phyloP scores from a whole-genome alignment of 2,113 vertebrate species.

The Pseudonaja textilis region DNA sequence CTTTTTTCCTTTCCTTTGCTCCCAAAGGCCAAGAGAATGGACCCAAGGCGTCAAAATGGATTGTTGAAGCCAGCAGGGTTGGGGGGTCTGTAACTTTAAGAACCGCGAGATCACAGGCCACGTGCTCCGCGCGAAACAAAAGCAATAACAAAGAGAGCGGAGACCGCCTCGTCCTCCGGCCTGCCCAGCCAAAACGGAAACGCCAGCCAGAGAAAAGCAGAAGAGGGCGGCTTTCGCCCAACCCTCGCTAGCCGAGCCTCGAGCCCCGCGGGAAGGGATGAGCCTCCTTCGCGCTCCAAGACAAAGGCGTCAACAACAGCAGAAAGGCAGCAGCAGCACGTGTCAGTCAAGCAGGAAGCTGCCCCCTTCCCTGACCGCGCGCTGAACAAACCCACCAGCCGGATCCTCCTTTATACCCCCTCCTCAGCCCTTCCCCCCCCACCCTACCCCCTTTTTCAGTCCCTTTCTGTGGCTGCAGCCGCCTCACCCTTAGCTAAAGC shows the following conservation, averaged over 20 bases:
- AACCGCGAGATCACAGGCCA: conserved; percentile 12
- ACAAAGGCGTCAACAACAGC: conserved; percentile 20
- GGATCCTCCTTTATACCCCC: neutral
- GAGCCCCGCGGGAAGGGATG: neutral
- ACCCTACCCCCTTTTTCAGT: no score
- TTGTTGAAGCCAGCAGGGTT: neutral
- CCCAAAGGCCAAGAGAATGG: neutral
- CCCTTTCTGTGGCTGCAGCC: neutral
- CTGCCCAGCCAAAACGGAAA: neutral
- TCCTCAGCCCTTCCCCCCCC: neutral
- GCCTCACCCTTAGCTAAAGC: neutral
- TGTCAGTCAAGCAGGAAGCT: neutral
- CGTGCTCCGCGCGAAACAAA: conserved; percentile 35
- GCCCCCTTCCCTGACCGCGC: neutral
- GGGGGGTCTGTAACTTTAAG: conserved; percentile 20
- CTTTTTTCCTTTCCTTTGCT: no score
- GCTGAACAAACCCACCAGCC: neutral
- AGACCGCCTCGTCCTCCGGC: neutral
- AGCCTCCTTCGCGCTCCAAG: neutral
- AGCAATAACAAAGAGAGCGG: conserved; percentile 25
- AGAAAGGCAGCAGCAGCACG: neutral
- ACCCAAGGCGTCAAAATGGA: neutral
- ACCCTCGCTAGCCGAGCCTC: neutral
- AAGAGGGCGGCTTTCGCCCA: neutral
- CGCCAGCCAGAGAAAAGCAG: neutral